Base-by-base conservation (phyloP, 2,888 invertebrate species). In the Morpho achilles region DNA sequence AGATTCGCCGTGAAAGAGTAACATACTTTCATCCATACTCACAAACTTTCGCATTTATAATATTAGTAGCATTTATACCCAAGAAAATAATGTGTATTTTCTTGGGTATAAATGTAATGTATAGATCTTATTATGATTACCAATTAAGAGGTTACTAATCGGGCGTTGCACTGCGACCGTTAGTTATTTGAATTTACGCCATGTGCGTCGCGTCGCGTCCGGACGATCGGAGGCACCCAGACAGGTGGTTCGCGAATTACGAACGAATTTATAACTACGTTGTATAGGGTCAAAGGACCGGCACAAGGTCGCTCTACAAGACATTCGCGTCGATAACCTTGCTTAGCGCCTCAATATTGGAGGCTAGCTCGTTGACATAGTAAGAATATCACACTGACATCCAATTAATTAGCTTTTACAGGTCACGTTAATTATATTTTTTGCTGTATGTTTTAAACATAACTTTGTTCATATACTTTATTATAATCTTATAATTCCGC, bases 241-340 rank as follows among this genome's bases (percentile, higher is more conserved):
- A 80, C 86, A 87, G 85, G 87, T 87, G 85, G 78, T 71, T 72
- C 67, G 70, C 70, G 69, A 71, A 66, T 74, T 68, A 69, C 49
- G 53, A 56, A 61, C 79, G 76, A 75, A 73, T 75, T 75, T 62
- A 59, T 56, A 72, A 77, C 73, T 75, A 73, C 78, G 74, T 75
- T 59, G 70, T 69, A 68, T 70, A 75, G 78, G 87, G 82, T 88
- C 87, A 87, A 84, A 83, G 82, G 84, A 87, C 88, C 69, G 72
- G 65, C 69, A 74, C 87, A 87, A 88, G 87, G 88, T 80, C 80
- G 70, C 64, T 71, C 70, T 69, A 58, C 75, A 74, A 79, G 77
- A 81, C 82, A 79, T 82, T 82, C 71, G 63, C 74, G 77, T 77
- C 81, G 73, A 76, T 79, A 79, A 79, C 81, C 80, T 82, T 79